Evolutionary conservation across 1,140 invertebrate genomes (phyloP), one percentile per base, ranked within the genome.

Genomic region (Drosophila sp.): DNA sequence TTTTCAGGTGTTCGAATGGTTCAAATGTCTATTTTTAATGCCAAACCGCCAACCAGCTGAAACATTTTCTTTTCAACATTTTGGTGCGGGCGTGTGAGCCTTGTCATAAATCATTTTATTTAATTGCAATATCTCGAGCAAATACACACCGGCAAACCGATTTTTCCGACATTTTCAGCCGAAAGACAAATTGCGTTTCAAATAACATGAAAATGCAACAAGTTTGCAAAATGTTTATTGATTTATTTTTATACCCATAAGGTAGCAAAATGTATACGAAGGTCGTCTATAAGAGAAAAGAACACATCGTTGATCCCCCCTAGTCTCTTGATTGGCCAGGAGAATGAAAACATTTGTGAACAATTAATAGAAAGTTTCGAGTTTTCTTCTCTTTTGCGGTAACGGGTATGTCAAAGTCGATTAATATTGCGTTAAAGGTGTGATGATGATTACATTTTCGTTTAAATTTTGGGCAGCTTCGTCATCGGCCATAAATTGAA

Each of bases 121-220:
- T 87, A 84, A 84, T 87, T 89, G 84, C 84, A 80, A 90, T 77
- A 84, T 84, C 80, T 89, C 62, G 75, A 50, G 80, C 63, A 54
- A 47, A 61, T 5, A 41, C n/a, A n/a, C 41, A 50, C 23, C 25
- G 5, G 44, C 23, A 25, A 25, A 60, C 30, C 50, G 27, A 61
- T 54, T 55, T 56, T 33, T 50, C 55, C 27, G 56, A 63, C 65
- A 40, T 72, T 70, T 60, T 72, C 60, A 70, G 67, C 56, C 67
- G 17, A 17, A 75, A 83, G 83, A 86, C 41, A 79, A 89, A 86
- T 86, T 82, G 76, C 83, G 75, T 72, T 87, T 72, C 60, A 33
- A 66, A 78, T 72, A 65, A 67, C 65, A 87, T 75, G 80, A 67
- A 86, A 85, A 80, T 86, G 83, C 84, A 89, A 86, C 84, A 79